phyloP scores from a whole-genome alignment of 2,797 vertebrate species.

The Fringilla coelebs region DNA sequence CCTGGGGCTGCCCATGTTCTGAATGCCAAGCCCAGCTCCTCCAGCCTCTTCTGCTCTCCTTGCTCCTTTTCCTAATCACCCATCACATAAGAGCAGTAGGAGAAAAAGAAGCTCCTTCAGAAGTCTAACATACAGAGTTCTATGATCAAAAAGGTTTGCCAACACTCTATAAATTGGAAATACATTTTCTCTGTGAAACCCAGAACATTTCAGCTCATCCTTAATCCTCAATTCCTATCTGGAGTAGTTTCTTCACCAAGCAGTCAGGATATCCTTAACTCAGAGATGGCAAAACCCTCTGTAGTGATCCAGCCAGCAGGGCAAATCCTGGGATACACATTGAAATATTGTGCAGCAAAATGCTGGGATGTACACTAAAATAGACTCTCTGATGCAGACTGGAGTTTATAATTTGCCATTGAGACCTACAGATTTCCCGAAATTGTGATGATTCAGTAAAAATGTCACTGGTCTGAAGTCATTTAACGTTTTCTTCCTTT shows the following conservation, averaged over 20 bases:
- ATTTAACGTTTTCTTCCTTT: not conserved
- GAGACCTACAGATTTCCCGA: not conserved
- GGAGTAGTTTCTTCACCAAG: not conserved
- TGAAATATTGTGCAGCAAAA: not conserved
- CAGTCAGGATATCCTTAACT: not conserved
- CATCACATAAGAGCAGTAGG: not conserved
- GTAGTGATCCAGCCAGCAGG: conserved; percentile 13
- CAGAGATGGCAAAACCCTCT: not conserved
- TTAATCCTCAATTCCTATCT: not conserved
- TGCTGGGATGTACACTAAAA: not conserved
- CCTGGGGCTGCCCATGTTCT: not conserved
- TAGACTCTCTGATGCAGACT: not conserved
- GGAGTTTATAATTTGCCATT: not conserved
- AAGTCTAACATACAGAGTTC: not conserved
- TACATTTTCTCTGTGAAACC: not conserved
- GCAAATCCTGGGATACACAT: not conserved
- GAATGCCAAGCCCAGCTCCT: not conserved
- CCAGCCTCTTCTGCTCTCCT: not conserved
- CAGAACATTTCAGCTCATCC: not conserved
- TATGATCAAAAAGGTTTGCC: not conserved
- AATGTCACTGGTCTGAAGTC: not conserved
- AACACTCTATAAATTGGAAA: not conserved
- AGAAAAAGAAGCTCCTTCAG: not conserved
- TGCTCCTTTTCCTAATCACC: not conserved
- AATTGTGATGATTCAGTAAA: not conserved